These are phyloP conservation scores for Fragum fragum DNA, from an alignment of 2,888 invertebrate genomes.

Conservation along the genomic window DNA sequence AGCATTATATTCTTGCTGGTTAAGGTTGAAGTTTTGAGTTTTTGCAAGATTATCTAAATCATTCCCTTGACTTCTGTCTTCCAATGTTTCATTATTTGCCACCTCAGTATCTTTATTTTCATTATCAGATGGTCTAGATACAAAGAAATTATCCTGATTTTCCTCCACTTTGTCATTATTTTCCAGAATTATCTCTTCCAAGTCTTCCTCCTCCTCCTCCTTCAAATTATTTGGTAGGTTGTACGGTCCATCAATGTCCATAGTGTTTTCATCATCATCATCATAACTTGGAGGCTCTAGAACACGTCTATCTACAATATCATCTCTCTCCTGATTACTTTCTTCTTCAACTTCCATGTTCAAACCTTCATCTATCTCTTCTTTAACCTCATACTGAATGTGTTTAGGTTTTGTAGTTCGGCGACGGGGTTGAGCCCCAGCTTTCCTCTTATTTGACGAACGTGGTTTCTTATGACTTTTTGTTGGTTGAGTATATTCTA, in stretches of 20 bases:
- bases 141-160: background rate
- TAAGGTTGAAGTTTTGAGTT: background rate
- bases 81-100: background rate
- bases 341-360: constrained; percentile 3
- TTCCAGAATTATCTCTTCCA: background rate
- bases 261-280: background rate
- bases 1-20: background rate
- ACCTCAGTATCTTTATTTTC: background rate
- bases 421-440: background rate
- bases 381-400: background rate
- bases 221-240: background rate
- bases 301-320: background rate
- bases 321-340: background rate
- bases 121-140: background rate
- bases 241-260: background rate
- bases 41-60: background rate
- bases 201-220: background rate
- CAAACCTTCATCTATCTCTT: constrained; percentile 3
- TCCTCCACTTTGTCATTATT: background rate
- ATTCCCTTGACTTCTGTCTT: background rate
- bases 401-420: background rate
- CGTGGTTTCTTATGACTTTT: background rate
- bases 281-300: background rate
- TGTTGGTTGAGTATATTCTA: background rate
- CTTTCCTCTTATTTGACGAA: constrained; percentile 14